These are phyloP conservation scores for Anarsia innoxiella DNA, from an alignment of 2,888 invertebrate genomes.

Conservation along the genomic window DNA sequence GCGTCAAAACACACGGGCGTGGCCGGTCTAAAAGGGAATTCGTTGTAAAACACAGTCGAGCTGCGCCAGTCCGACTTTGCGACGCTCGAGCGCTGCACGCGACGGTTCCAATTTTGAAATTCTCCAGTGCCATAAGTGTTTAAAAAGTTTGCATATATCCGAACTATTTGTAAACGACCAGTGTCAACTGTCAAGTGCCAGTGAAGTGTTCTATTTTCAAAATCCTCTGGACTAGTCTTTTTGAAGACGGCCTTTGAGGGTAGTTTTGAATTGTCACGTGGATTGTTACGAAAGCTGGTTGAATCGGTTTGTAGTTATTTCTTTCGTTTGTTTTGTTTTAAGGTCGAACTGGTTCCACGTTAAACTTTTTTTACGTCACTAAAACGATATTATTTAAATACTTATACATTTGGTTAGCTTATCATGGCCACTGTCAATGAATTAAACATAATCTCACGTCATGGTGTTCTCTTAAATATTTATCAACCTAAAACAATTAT, in stretches of 20 bases:
- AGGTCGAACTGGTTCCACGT: conserved; percentile 7
- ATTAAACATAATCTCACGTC: too few species aligned
- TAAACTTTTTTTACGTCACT: too few species aligned
- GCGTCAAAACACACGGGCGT: conserved; percentile 57
- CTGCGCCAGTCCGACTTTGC: conserved; percentile 29
- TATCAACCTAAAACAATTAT: too few species aligned
- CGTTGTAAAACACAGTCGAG: conserved; percentile 20
- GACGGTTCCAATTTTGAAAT: conserved; percentile 11
- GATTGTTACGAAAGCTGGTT: conserved; percentile 17
- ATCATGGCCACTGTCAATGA: too few species aligned
- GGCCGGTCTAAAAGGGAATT: too few species aligned
- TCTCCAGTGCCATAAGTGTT: conserved; percentile 16
- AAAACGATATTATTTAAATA: too few species aligned
- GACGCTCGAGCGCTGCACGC: conserved; percentile 30
- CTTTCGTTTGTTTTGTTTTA: neutral
- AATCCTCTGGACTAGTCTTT: conserved; percentile 34
- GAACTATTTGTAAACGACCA: conserved; percentile 5
- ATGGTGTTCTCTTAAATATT: too few species aligned
- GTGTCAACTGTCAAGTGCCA: conserved; percentile 12
- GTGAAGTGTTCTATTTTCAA: too few species aligned
- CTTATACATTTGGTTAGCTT: too few species aligned
- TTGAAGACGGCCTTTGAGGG: conserved; percentile 31
- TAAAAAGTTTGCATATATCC: conserved; percentile 17
- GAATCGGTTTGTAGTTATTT: conserved; percentile 19
- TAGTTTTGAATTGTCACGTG: conserved; percentile 20